These are phyloP conservation scores for Pristionchus entomophagus DNA, from an alignment of 2,888 invertebrate genomes.

Conservation along the genomic window DNA sequence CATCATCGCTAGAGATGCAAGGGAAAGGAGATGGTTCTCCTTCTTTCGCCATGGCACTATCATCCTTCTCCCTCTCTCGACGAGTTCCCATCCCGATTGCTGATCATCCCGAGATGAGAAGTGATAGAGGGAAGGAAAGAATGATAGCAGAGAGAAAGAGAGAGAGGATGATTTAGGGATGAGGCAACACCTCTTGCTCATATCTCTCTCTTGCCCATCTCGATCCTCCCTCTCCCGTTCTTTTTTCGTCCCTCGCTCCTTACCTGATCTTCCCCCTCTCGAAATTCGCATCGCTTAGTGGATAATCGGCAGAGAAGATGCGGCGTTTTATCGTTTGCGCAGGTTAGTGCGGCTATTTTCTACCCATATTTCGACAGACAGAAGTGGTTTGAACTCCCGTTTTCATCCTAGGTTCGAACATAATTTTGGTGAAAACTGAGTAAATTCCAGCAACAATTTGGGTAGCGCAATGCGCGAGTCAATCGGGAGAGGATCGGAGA, in stretches of 20 bases:
- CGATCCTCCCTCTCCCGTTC: neutral
- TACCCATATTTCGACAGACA: neutral
- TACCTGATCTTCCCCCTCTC: constrained; percentile 10
- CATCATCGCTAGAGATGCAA: neutral
- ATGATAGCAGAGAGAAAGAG: neutral
- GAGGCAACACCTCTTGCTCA: constrained; percentile 36
- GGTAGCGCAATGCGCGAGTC: neutral
- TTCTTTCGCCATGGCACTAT: neutral
- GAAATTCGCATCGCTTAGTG: neutral
- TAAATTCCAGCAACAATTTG: neutral
- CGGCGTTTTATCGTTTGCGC: constrained; percentile 40
- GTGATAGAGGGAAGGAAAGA: neutral
- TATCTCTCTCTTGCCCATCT: neutral
- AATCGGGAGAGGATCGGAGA: neutral
- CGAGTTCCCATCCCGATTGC: neutral
- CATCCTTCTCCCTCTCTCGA: constrained; percentile 27
- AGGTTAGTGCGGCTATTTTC: neutral
- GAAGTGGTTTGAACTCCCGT: neutral
- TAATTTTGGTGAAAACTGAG: neutral
- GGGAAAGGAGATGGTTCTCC: neutral
- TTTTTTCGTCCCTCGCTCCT: neutral
- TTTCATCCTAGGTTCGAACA: neutral
- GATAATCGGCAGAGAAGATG: neutral
- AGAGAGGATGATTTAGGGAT: constrained; percentile 24
- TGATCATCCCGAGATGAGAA: neutral